phyloP scores from a whole-genome alignment of 1,140 invertebrate genomes.

The Gonatopus flavifemur region DNA sequence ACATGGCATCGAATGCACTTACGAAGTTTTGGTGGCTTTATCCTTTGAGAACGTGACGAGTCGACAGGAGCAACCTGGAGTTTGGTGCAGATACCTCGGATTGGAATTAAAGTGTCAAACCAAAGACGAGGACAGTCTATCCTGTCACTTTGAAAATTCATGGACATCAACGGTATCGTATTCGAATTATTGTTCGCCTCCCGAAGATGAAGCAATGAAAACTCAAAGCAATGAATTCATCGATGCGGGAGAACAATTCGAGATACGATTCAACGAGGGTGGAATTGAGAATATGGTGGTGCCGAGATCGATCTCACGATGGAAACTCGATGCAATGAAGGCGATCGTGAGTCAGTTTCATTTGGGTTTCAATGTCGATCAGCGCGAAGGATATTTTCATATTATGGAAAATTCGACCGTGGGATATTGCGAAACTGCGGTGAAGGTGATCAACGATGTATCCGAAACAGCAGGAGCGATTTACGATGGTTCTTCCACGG shows the following conservation, averaged over 20 bases:
- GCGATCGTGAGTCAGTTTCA: slow-evolving; percentile 25
- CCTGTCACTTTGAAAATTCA: slow-evolving; percentile 13
- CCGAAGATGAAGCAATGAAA: slow-evolving; percentile 3
- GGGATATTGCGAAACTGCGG: slow-evolving; percentile 18
- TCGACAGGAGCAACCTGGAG: slow-evolving; percentile 4
- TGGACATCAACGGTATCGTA: slow-evolving; percentile 1
- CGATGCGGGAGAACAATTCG: slow-evolving; percentile 24
- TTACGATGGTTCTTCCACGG: not conserved
- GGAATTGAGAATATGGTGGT: slow-evolving; percentile 31
- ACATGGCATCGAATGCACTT: slow-evolving; percentile 20
- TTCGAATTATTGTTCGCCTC: not conserved
- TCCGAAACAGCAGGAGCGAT: too few relatives aligned
- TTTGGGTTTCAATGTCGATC: slow-evolving; percentile 15
- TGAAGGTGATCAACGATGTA: slow-evolving; percentile 3
- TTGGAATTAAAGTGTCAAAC: slow-evolving; percentile 18
- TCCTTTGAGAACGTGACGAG: slow-evolving; percentile 14
- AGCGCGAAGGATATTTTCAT: slow-evolving; percentile 11
- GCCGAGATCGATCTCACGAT: slow-evolving; percentile 19
- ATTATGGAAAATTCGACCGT: slow-evolving; percentile 24
- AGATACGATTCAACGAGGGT: slow-evolving; percentile 26
- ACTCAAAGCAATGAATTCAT: slow-evolving; percentile 11
- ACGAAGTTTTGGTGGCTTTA: slow-evolving; percentile 23
- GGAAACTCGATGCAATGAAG: slow-evolving; percentile 32
- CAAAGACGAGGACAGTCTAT: slow-evolving; percentile 14
- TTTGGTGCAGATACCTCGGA: slow-evolving; percentile 11